Conservation (phyloP, 2,797 vertebrate species). For the Melanotaenia maccullochi region DNA sequence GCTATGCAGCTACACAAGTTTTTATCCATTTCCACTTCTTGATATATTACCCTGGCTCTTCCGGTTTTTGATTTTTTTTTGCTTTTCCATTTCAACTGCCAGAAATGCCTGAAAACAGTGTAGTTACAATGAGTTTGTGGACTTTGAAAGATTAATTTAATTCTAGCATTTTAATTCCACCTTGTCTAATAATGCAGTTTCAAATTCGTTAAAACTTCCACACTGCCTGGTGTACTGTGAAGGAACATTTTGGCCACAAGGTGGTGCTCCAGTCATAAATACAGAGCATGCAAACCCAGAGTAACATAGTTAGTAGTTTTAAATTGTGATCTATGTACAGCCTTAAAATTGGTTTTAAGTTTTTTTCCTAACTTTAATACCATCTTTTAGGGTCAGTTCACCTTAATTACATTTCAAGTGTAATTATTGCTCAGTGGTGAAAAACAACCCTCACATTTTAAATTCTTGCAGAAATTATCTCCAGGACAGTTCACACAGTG, state of each 20-base stretch:
- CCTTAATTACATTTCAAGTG: not conserved
- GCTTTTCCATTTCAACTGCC: too few species aligned
- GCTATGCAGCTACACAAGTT: too few species aligned
- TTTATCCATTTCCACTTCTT: too few species aligned
- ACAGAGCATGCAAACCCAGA: not conserved
- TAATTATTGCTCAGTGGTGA: too few species aligned
- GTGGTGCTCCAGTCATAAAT: conserved; percentile 51
- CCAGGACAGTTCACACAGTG: not conserved
- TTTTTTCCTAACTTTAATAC: not conserved
- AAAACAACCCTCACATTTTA: not conserved
- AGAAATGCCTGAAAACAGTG: too few species aligned
- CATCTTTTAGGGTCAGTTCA: not conserved
- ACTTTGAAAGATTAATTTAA: not conserved
- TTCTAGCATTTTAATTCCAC: conserved; percentile 6
- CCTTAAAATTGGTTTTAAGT: not conserved
- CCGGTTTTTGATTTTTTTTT: too few species aligned
- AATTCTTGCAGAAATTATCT: not conserved
- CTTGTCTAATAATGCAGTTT: not conserved
- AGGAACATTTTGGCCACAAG: conserved; percentile 52
- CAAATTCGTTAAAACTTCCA: not conserved
- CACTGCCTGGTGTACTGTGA: not conserved
- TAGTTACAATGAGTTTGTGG: too few species aligned
- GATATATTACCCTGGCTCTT: too few species aligned
- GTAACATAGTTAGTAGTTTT: not conserved
- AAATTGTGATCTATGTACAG: not conserved